These are phyloP conservation scores for Tribolium madens DNA, from an alignment of 1,140 invertebrate genomes.

Conservation along the genomic window DNA sequence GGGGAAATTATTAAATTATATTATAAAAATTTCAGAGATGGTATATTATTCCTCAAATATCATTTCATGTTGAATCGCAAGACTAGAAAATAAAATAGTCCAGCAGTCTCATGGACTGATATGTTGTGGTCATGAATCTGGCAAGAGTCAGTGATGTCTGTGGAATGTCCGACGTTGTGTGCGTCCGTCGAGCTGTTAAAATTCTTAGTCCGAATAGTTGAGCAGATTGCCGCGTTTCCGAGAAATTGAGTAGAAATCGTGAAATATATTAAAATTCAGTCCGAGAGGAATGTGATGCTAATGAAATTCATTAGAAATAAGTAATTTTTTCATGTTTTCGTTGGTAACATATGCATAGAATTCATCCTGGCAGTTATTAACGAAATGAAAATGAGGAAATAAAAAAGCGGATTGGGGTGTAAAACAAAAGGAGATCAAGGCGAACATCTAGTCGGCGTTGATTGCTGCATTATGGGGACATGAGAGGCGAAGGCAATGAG, in stretches of 20 bases:
- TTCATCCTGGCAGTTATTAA: slow-evolving; percentile 53
- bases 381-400: slow-evolving; percentile 53
- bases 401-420: slow-evolving; percentile 54
- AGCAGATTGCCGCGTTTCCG: slow-evolving; percentile 49
- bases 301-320: slow-evolving; percentile 14
- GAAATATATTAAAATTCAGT: slow-evolving; percentile 44
- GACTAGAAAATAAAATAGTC: background rate
- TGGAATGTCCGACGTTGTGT: slow-evolving; percentile 53
- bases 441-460: slow-evolving; percentile 58
- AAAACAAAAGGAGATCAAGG: slow-evolving; percentile 55
- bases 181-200: slow-evolving; percentile 53
- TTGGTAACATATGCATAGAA: slow-evolving; percentile 17
- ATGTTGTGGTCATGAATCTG: slow-evolving; percentile 48
- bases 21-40: slow-evolving; percentile 53
- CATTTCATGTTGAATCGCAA: background rate
- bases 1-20: slow-evolving; percentile 61
- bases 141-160: slow-evolving; percentile 47
- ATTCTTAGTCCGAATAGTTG: slow-evolving; percentile 55
- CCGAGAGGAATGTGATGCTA: slow-evolving; percentile 30
- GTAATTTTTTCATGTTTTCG: background rate
- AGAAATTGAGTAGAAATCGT: slow-evolving; percentile 51
- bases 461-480: slow-evolving; percentile 58
- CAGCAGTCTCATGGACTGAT: slow-evolving; percentile 40
- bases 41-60: slow-evolving; percentile 24
- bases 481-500: slow-evolving; percentile 52